phyloP scores from a whole-genome alignment of 2,797 vertebrate species.

The Carcharodon carcharias region DNA sequence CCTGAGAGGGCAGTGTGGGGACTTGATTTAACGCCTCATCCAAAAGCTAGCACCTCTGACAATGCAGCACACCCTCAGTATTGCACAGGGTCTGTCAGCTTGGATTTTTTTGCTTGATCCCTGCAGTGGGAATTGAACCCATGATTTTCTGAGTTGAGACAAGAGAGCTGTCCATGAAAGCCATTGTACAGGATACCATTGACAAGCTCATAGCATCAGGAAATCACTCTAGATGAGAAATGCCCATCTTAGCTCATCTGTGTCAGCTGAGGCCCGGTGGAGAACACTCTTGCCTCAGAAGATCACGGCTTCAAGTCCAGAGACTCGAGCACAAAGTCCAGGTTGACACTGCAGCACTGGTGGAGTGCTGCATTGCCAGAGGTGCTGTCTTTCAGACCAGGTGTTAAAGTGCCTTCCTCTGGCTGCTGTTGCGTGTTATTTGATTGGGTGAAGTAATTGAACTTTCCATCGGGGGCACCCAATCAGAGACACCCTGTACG shows the following conservation, averaged over 20 bases:
- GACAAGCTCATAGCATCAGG: neutral
- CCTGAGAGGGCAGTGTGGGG: neutral
- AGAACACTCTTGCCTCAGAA: neutral
- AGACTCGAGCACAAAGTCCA: no score
- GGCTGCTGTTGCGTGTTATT: neutral
- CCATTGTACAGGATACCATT: neutral
- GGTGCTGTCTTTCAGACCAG: neutral
- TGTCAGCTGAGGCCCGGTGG: neutral
- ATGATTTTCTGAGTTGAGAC: neutral
- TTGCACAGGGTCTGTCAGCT: neutral
- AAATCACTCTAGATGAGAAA: neutral
- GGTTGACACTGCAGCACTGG: neutral
- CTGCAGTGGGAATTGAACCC: neutral
- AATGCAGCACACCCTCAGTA: neutral
- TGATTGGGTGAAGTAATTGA: neutral
- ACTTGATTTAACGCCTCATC: neutral
- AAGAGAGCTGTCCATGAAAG: neutral
- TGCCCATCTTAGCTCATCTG: neutral
- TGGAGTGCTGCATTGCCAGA: neutral
- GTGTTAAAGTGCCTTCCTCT: neutral
- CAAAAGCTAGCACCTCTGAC: neutral
- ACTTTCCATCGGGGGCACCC: no score
- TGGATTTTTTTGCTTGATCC: neutral
- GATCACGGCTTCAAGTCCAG: neutral
- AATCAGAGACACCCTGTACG: neutral